These are phyloP conservation scores for Pseudorasbora parva DNA, from an alignment of 2,113 vertebrate genomes.

Conservation along the genomic window DNA sequence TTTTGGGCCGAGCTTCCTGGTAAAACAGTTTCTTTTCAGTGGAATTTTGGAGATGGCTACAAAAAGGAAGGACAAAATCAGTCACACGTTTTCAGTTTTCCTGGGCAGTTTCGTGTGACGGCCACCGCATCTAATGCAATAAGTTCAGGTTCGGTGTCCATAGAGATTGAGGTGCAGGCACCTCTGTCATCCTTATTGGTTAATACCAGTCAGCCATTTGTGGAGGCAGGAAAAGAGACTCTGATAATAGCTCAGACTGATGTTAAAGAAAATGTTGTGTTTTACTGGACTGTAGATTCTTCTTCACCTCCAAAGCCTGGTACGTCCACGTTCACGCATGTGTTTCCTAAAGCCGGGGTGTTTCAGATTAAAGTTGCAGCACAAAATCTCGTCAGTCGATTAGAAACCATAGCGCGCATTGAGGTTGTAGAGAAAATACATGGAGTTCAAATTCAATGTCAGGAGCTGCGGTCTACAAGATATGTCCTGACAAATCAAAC, in stretches of 20 bases:
- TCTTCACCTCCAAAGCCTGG: constrained; percentile 54
- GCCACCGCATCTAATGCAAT: constrained; percentile 72
- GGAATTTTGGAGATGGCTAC: constrained; percentile 80
- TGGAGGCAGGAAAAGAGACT: constrained; percentile 65
- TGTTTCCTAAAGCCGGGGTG: constrained; percentile 69
- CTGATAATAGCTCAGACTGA: constrained; percentile 66
- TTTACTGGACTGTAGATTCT: constrained; percentile 72
- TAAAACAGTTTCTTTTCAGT: constrained; percentile 69
- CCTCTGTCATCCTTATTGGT: constrained; percentile 67
- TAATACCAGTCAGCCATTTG: constrained; percentile 57
- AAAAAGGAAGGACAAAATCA: constrained; percentile 53
- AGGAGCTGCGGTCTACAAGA: constrained; percentile 58
- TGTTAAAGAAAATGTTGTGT: constrained; percentile 61
- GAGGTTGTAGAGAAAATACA: constrained; percentile 73
- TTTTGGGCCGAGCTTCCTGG: constrained; percentile 67
- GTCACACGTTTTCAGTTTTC: constrained; percentile 68
- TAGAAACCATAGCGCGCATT: constrained; percentile 62
- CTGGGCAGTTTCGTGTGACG: constrained; percentile 67
- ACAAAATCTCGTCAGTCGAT: constrained; percentile 68
- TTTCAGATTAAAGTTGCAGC: constrained; percentile 68
- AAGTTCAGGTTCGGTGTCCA: constrained; percentile 61
- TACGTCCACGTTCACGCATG: constrained; percentile 61
- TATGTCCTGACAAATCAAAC: constrained; percentile 69
- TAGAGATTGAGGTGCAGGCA: constrained; percentile 65
- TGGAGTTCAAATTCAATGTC: constrained; percentile 65